phyloP scores from a whole-genome alignment of 2,113 vertebrate species.

The Chroicocephalus ridibundus region DNA sequence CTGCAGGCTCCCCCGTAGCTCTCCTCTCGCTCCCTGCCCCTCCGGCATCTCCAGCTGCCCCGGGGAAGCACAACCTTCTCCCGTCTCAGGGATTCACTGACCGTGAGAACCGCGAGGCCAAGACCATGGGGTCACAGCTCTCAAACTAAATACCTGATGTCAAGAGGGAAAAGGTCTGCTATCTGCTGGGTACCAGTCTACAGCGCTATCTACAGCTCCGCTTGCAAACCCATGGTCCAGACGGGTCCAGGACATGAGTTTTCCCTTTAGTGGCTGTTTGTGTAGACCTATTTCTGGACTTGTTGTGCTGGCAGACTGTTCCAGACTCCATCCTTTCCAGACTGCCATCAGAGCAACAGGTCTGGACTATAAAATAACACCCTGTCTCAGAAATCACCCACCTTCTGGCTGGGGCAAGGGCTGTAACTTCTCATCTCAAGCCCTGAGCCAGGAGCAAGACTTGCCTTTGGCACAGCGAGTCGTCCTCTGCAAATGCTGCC shows the following conservation, averaged over 20 bases:
- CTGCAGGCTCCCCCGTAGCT: not conserved
- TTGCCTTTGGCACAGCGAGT: rapidly evolving
- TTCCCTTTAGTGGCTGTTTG: not conserved
- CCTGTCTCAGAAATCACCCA: not conserved
- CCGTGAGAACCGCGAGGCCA: rapidly evolving
- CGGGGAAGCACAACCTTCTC: not conserved
- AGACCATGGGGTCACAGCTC: not conserved
- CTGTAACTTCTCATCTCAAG: not conserved
- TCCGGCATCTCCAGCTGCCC: not conserved
- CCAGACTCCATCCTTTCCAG: not conserved
- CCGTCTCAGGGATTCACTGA: not conserved
- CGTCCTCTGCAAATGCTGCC: not conserved
- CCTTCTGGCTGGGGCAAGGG: not conserved
- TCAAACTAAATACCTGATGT: not conserved
- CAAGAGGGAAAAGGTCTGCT: not conserved
- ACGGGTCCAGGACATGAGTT: not conserved
- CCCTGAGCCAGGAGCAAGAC: not conserved
- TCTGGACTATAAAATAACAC: not conserved
- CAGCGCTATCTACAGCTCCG: not conserved
- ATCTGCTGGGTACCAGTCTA: not conserved
- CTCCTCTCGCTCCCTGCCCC: not conserved
- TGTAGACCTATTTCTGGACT: not conserved
- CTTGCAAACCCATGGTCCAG: not conserved
- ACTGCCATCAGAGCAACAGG: not conserved
- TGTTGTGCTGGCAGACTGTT: not conserved